Conservation (phyloP, 2,797 vertebrate genomes). For the Acomys russatus region DNA sequence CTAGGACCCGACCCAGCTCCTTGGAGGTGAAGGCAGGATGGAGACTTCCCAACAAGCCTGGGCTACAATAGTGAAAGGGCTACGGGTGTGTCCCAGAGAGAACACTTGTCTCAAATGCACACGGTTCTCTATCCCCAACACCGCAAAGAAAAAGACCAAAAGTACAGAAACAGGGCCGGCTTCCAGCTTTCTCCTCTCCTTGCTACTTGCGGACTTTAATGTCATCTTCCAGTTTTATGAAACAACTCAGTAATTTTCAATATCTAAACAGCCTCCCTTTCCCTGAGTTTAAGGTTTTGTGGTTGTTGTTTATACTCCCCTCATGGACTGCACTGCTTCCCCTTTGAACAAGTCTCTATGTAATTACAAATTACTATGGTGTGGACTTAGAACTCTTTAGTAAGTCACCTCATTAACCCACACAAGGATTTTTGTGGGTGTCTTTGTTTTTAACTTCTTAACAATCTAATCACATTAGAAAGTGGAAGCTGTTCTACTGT, state of each 20-base stretch:
- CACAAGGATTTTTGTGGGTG: neutral
- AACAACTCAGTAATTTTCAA: neutral
- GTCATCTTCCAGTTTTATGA: conserved; percentile 40
- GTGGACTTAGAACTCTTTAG: neutral
- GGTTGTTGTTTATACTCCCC: no score
- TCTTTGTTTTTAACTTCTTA: neutral
- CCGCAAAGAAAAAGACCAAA: neutral
- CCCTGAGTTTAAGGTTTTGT: neutral
- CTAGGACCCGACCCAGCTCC: neutral
- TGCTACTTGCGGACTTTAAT: conserved; percentile 26
- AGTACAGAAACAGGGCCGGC: neutral
- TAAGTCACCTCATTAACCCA: neutral
- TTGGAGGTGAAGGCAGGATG: neutral
- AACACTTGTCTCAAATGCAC: neutral
- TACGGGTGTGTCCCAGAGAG: neutral
- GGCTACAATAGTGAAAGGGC: neutral
- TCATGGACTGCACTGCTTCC: neutral
- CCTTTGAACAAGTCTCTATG: neutral
- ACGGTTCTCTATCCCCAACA: neutral
- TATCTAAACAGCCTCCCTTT: conserved; percentile 11
- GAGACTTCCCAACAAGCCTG: neutral
- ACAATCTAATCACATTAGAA: neutral
- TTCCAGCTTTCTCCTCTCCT: neutral
- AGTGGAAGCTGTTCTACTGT: neutral
- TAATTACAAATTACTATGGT: neutral